Conservation (phyloP, 2,888 invertebrate genomes). For the Polydesmus complanatus region DNA sequence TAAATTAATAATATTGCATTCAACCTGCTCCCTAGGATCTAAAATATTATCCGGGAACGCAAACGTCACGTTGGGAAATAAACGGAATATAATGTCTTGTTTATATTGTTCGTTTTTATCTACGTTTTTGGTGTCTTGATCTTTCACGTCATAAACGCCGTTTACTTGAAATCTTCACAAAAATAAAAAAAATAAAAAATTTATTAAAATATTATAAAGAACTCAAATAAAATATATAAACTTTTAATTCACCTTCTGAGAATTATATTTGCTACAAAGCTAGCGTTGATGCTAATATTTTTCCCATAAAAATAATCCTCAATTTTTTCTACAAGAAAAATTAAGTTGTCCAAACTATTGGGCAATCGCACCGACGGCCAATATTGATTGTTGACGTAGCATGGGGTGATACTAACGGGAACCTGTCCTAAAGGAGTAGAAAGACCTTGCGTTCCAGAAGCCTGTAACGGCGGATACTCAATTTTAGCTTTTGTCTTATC, state of each 20-base stretch:
- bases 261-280: conserved; percentile 1
- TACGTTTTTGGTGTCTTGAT: background rate
- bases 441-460: background rate
- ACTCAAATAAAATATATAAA: background rate
- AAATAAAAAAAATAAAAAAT: background rate
- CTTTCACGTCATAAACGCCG: background rate
- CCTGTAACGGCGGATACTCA: background rate
- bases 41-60: background rate
- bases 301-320: background rate
- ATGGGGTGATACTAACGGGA: background rate
- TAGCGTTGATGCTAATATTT: background rate
- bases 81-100: background rate
- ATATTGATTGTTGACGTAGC: conserved; percentile 5
- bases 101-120: conserved; percentile 1
- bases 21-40: background rate
- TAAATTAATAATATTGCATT: background rate
- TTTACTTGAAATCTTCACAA: conserved; percentile 9
- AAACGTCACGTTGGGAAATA: background rate
- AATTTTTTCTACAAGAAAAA: conserved; percentile 13
- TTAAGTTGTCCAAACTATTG: conserved; percentile 11
- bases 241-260: conserved; percentile 5
- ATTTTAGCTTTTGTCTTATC: background rate
- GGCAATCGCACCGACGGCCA: conserved; percentile 6
- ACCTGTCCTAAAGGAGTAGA: background rate
- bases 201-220: background rate